Evolutionary conservation across 2,888 invertebrate species (phyloP).

Genomic region (Augiades crinisus): DNA sequence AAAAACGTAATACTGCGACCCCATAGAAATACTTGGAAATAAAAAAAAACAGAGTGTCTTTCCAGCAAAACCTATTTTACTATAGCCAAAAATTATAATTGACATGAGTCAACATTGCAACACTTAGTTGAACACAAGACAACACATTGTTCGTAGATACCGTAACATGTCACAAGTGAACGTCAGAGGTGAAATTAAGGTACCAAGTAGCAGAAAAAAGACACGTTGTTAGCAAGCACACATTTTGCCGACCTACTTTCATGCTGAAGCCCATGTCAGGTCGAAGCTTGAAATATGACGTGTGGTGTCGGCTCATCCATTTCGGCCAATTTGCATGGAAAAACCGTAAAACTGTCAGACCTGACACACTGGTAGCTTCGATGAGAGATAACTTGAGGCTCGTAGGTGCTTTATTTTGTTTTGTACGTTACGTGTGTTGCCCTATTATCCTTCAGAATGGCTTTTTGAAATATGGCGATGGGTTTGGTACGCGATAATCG

Average conservation of each 20-base stretch:
- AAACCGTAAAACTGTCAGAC: conserved; percentile 55
- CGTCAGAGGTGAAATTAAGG: no score
- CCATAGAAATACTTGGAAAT: no score
- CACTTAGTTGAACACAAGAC: background rate
- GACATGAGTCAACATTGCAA: no score
- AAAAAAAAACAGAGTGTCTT: no score
- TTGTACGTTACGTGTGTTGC: conserved; percentile 14
- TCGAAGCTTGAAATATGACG: conserved; percentile 48
- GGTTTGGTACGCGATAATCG: no score
- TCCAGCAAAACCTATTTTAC: no score
- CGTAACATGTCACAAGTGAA: no score
- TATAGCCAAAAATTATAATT: no score
- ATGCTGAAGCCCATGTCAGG: conserved; percentile 34
- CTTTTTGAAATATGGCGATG: background rate
- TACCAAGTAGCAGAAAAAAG: conserved; percentile 4
- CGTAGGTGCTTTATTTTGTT: background rate
- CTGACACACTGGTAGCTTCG: conserved; percentile 44
- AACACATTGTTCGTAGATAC: background rate
- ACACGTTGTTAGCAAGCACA: conserved; percentile 7
- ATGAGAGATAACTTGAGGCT: conserved; percentile 14
- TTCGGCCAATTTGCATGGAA: conserved; percentile 57
- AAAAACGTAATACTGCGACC: no score
- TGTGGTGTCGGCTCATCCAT: conserved; percentile 52
- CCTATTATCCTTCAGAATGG: conserved; percentile 1
- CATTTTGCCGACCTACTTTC: conserved; percentile 26